These are phyloP conservation scores for Hylaeus anthracinus DNA, from an alignment of 1,140 invertebrate genomes.

Conservation along the genomic window DNA sequence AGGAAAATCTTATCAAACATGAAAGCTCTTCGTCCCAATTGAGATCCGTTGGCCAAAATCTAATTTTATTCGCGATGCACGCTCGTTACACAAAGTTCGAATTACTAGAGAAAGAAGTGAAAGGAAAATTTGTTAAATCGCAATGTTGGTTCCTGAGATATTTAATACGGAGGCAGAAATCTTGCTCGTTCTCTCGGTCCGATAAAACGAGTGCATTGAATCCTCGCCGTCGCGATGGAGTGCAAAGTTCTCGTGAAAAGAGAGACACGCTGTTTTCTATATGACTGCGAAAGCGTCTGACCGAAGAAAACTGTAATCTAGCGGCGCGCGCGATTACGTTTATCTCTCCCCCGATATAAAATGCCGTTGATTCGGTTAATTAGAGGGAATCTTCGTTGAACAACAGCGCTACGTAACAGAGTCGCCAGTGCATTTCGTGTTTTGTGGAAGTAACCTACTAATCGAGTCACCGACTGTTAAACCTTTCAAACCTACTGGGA, in stretches of 20 bases:
- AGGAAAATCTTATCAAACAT: too few relatives aligned
- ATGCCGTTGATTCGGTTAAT: constrained; percentile 32
- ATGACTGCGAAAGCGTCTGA: constrained; percentile 14
- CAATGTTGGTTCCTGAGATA: too few relatives aligned
- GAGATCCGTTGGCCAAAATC: too few relatives aligned
- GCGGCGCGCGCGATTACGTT: constrained; percentile 32
- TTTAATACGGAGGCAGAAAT: background rate
- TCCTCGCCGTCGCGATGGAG: constrained; percentile 7
- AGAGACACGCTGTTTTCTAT: constrained; percentile 23
- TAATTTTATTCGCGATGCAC: too few relatives aligned
- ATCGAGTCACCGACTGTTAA: too few relatives aligned
- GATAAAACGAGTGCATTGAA: constrained; percentile 37
- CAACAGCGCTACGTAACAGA: background rate
- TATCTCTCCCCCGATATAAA: constrained; percentile 22
- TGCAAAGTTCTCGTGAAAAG: constrained; percentile 30
- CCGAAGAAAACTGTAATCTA: constrained; percentile 32
- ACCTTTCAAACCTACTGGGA: too few relatives aligned
- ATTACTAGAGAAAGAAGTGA: too few relatives aligned
- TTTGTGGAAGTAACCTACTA: background rate
- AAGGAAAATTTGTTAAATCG: too few relatives aligned
- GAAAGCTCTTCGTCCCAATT: too few relatives aligned
- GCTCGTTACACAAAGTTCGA: too few relatives aligned
- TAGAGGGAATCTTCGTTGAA: constrained; percentile 5
- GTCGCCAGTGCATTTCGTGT: too few relatives aligned
- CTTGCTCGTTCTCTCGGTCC: background rate